Percentiles rank a stretch among this genome's conserved stretches.
These are phyloP conservation scores for Macropus fuliginosus DNA, from an alignment of 2,797 vertebrate genomes.

Conservation along the genomic window DNA sequence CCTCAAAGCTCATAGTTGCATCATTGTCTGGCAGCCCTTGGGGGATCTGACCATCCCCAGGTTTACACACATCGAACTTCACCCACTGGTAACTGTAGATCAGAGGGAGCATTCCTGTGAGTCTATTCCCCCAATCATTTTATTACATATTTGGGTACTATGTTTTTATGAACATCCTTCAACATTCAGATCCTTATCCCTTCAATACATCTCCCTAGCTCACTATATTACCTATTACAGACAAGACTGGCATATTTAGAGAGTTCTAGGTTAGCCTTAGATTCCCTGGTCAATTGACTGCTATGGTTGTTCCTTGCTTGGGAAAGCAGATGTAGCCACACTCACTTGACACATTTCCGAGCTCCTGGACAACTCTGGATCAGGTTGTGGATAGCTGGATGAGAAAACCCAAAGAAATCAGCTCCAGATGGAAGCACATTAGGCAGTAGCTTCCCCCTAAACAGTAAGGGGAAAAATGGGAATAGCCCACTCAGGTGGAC, in stretches of 20 bases:
- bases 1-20: conserved; percentile 89
- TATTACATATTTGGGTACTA: background rate
- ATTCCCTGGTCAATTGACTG: background rate
- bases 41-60: conserved; percentile 86
- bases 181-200: background rate
- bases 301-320: background rate
- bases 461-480: conserved; percentile 36
- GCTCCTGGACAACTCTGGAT: conserved; percentile 95
- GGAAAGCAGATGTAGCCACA: conserved; percentile 15
- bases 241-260: background rate
- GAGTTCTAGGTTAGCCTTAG: background rate
- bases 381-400: conserved; percentile 93
- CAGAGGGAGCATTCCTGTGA: conserved; percentile 35
- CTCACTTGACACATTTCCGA: conserved; percentile 92
- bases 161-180: background rate
- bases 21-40: conserved; percentile 88
- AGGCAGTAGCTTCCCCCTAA: conserved; percentile 85
- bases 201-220: background rate
- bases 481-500: conserved; percentile 14
- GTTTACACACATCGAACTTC: conserved; percentile 92
- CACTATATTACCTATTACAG: background rate
- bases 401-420: conserved; percentile 94
- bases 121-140: background rate
- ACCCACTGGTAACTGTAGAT: conserved; percentile 91
- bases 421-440: conserved; percentile 88